Evolutionary conservation across 2,888 invertebrate species (phyloP).

Genomic region (Eulithis prunata): DNA sequence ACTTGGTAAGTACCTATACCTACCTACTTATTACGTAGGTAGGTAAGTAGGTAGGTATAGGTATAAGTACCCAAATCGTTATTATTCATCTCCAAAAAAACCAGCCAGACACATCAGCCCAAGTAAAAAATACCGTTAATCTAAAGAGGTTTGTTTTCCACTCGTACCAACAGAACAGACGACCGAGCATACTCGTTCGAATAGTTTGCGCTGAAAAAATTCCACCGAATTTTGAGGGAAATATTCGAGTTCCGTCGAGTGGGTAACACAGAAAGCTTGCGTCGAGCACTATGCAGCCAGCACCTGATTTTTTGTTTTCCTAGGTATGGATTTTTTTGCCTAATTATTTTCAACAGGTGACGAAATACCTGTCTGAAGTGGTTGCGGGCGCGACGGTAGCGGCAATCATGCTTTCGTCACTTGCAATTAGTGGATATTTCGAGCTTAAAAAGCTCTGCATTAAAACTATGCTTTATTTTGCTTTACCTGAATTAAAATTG

Average conservation of each 20-base stretch:
- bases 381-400: slow-evolving; percentile 40
- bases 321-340: slow-evolving; percentile 80
- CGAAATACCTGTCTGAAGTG: slow-evolving; percentile 80
- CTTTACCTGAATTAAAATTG: neutral
- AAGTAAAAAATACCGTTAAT: slow-evolving; percentile 44
- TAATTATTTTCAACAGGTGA: slow-evolving; percentile 85
- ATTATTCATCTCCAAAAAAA: slow-evolving; percentile 16
- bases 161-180: slow-evolving; percentile 60
- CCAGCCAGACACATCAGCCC: slow-evolving; percentile 24
- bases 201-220: slow-evolving; percentile 64
- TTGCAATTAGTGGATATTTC: slow-evolving; percentile 74
- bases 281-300: slow-evolving; percentile 69
- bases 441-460: slow-evolving; percentile 43
- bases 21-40: neutral
- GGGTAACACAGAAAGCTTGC: slow-evolving; percentile 71
- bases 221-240: slow-evolving; percentile 57
- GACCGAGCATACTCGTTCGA: slow-evolving; percentile 60
- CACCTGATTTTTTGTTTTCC: slow-evolving; percentile 80
- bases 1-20: neutral
- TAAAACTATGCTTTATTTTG: neutral
- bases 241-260: slow-evolving; percentile 65
- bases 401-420: slow-evolving; percentile 68
- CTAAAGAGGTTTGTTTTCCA: slow-evolving; percentile 59
- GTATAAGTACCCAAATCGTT: too few relatives aligned
- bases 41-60: too few relatives aligned